Base-by-base conservation (phyloP, 2,888 invertebrate genomes). In the Diarsia dahlii region DNA sequence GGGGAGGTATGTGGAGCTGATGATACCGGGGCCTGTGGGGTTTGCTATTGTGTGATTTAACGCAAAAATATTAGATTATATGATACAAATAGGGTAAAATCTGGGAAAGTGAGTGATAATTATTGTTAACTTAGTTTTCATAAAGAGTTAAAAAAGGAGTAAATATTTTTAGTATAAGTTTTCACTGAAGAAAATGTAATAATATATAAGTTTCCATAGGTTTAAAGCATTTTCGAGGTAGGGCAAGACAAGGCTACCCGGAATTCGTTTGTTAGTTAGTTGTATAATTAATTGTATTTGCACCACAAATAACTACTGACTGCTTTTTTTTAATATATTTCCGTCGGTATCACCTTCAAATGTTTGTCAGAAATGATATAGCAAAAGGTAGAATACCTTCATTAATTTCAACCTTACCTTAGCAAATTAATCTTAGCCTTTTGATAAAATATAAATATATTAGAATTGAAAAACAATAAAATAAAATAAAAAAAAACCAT, bases 1-100 rank as follows among this genome's bases (percentile, higher is more conserved):
- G 54, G 73, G 10, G 67, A 89, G 34, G 15, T 80, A 10, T 84
- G 88, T 78, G 81, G 93, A 93, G 94, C 46, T 90, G 93, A 63
- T 88, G 18, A 45, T 76, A 88, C 79, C 74, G 15, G 39, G 28
- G 28, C 28, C 2, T 28, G 28, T 73, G 15, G 39, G 28, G 28
- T 2, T 28, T 28, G 28, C 28, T 28, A 28, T 28, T 28, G 28
- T n/a, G n/a, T n/a, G n/a, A n/a, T n/a, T n/a, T n/a, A n/a, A n/a
- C n/a, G n/a, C n/a, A n/a, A n/a, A n/a, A n/a, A n/a, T n/a, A 34
- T 34, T 34, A 34, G 34, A 34, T 20, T 34, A 4, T 0, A 39
- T 39, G 20, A 20, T 23, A 56, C 6, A 0, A 56, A 23, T 56
- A 23, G 13, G 18, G n/a, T 18, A 13, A 18, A 15, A 15, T 50